Evolutionary conservation across 2,797 vertebrate genomes (phyloP), one percentile per base, ranked within the genome.

Genomic region (Coreius guichenoti): DNA sequence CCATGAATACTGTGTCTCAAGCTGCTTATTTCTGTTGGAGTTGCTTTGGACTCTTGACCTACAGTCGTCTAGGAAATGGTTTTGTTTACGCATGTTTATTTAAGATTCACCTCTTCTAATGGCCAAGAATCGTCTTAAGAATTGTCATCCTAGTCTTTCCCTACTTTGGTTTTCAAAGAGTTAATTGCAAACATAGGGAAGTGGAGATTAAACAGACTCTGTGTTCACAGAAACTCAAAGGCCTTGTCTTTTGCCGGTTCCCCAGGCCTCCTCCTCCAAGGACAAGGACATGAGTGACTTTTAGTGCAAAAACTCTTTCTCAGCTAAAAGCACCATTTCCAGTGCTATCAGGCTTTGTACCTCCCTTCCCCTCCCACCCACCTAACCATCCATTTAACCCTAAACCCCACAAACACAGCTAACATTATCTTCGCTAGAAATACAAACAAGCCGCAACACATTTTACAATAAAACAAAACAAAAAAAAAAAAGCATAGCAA

Each of bases 221-320:
- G 92, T 87, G 91, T 93, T 91, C 91, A 92, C 89, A 89, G 90
- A 94, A 92, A 94, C 92, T 93, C 89, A 91, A 93, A 91, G 93
- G 94, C 91, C 94, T 91, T 92, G 93, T 91, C 92, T 65, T 65
- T 65, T 65, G 63, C 63, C 89, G 92, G 93, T 91, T 93, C 93
- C 92, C 91, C 86, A 90, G 92, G 89, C 91, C 93, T 91, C 90
- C 89, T 92, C 90, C 91, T 90, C 92, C 89, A 92, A 95, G 94
- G 94, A 95, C 90, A 91, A 94, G 93, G 92, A 94, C 93, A 92
- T 93, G 56, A 81, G 43, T 81, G 93, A 89, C 94, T 92, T 94
- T 94, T 96, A 96, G 95, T 96, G 95, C 95, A 96, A 87, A 96
- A 92, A 92, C 94, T 94, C 95, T 94, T 93, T 94, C 93, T 95